Conservation (phyloP, 1,140 invertebrate species). For the Scaptomyza graminum region DNA sequence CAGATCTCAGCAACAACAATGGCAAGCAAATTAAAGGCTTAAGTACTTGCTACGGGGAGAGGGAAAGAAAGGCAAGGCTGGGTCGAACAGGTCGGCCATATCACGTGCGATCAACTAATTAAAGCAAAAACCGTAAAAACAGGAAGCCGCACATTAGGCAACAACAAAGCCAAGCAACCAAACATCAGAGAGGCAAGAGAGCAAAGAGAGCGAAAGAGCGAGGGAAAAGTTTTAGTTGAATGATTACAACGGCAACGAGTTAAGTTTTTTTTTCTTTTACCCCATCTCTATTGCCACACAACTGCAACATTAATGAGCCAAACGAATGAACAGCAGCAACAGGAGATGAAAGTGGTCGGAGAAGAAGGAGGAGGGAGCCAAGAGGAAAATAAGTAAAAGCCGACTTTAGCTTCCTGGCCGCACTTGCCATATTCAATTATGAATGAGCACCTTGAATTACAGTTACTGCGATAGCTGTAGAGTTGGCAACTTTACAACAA, state of each 20-base stretch:
- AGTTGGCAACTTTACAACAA: conserved; percentile 19
- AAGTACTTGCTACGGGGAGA: conserved; percentile 27
- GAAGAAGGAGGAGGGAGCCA: conserved; percentile 2
- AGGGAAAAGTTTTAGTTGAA: conserved; percentile 62
- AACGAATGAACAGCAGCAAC: not conserved
- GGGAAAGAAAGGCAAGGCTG: conserved; percentile 15
- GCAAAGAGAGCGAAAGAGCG: not conserved
- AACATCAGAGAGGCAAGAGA: not conserved
- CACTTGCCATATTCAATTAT: conserved; percentile 73
- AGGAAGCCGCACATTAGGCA: conserved; percentile 77
- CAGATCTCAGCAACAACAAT: conserved; percentile 29
- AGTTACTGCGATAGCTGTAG: conserved; percentile 37
- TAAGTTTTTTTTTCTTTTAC: conserved; percentile 6
- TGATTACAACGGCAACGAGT: conserved; percentile 52
- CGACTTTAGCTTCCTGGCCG: conserved; percentile 40
- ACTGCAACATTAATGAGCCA: conserved; percentile 71
- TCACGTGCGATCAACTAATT: conserved; percentile 82
- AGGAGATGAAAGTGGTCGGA: not conserved
- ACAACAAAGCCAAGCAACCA: conserved; percentile 49
- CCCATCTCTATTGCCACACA: not conserved
- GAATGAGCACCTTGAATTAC: conserved; percentile 71
- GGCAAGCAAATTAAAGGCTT: conserved; percentile 51
- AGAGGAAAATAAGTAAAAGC: conserved; percentile 21
- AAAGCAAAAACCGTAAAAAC: conserved; percentile 76
- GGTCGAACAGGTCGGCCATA: conserved; percentile 44